Base-by-base conservation (phyloP, 2,797 vertebrate species). In the Chloroceryle inda region DNA sequence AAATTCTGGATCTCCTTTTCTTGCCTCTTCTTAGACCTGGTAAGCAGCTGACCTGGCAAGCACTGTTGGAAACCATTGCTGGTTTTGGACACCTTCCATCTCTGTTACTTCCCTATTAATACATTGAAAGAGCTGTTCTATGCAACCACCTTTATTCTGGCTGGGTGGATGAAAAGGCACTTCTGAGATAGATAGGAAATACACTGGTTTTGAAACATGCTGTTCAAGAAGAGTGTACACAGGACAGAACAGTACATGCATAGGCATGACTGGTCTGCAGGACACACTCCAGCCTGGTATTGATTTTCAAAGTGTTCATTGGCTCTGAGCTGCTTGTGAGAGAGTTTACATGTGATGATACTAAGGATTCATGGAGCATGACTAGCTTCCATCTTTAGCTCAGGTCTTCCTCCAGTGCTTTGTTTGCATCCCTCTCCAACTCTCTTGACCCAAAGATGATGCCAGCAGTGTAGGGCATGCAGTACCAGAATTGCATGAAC, bases 311-410 rank as follows among this genome's bases (percentile, higher is more conserved):
- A 71, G 13, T 1, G 1, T 50, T 69, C 23, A 22, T 6, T 69
- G 56, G 4, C 45, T 85, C 52, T 69, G 52, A 83, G 21, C 4
- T 66, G 40, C 21, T 58, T 50, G 18, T 50, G 47, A 50, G 45
- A 61, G 13, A 6, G 1, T 4, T 42, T 66, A 40, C 20, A 10
- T 29, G 59, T 73, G 13, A 52, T 42, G 5, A 15, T n/a, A 44
- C 9, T 45, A 64, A 40, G 16, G 5, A 71, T 35, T 18, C 27
- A 66, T n/a, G 49, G 23, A 72, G 23, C 23, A 74, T 0, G 0
- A 26, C n/a, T 29, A 56, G 29, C 35, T 67, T 87, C 31, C 33
- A 74, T 21, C 12, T 56, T 71, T 61, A 67, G 31, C 26, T 74
- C 74, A 42, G 13, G 26, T 63, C 29, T 81, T 91, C 21, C 52